Evolutionary conservation across 2,888 invertebrate genomes (phyloP), one percentile per base, ranked within the genome.

Genomic region (Protula sp.): DNA sequence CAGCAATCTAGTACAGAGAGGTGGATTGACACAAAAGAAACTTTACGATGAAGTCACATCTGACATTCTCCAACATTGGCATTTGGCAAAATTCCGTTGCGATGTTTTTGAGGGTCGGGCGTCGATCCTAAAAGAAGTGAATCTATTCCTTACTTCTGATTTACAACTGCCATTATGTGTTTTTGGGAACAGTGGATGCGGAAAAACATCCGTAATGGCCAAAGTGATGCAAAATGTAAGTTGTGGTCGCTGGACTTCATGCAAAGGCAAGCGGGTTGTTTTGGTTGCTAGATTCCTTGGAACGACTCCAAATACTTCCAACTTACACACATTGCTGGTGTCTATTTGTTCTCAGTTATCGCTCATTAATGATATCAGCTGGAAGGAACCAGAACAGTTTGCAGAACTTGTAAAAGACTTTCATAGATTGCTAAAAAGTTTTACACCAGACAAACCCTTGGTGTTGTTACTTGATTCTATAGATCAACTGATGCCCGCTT

Each of bases 391-490:
- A 28, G 55, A 59, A 2, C 47, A 55, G 30, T 55, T 47, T 24
- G 3, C 22, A 28, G 59, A 55, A 4, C 30, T 59, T 24, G 38
- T 56, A 2, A 47, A 28, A 30, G 4, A 26, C 4, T 55, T 59
- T 22, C 30, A 27, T 9, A 4, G 28, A 4, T 26, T 59, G 45
- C 30, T 54, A 3, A 22, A 4, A 19, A 2, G 24, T 3, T 62
- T 65, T 9, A 65, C 66, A 22, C 22, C 59, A 5, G 57, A 62
- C 3, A 56, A 63, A 9, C 60, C 63, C n/a, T 48, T 71, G 27
- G 47, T 71, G 24, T 38, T 71, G 9, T 29, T 70, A 47, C 30
- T 70, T 22, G 71, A 70, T 51, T 66, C 67, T 19, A 38, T 71
- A 9, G 71, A 71, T 59, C 71, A 71, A 58, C 62, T 71, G 24